Evolutionary conservation across 2,888 invertebrate species (phyloP).

Genomic region (Agrochola macilenta): DNA sequence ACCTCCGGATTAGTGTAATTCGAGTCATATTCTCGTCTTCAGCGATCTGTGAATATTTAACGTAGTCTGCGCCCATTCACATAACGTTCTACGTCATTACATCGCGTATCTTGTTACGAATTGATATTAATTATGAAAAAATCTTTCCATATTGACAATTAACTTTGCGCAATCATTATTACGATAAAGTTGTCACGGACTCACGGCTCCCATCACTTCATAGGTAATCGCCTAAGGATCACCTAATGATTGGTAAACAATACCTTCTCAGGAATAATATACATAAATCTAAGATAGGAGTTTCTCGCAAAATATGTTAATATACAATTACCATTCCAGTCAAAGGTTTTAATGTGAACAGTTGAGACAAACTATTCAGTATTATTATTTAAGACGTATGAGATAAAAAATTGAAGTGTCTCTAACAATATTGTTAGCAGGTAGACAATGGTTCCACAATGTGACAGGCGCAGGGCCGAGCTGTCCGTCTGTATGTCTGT

Average conservation of each 20-base stretch:
- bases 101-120: constrained; percentile 33
- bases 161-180: constrained; percentile 4
- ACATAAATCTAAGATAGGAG: constrained; percentile 34
- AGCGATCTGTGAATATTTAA: constrained; percentile 52
- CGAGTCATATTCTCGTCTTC: constrained; percentile 48
- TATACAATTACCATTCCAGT: constrained; percentile 26
- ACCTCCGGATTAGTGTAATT: constrained; percentile 64
- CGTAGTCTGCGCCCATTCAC: constrained; percentile 27
- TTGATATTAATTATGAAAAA: constrained; percentile 4
- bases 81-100: constrained; percentile 12
- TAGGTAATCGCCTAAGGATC: constrained; percentile 10
- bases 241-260: constrained; percentile 37
- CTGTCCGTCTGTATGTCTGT: constrained; percentile 73
- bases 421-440: constrained; percentile 61
- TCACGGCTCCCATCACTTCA: neutral
- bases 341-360: constrained; percentile 31
- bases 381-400: constrained; percentile 46
- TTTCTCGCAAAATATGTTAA: constrained; percentile 53
- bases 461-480: constrained; percentile 69
- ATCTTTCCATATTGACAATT: constrained; percentile 2
- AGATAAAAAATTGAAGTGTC: constrained; percentile 56
- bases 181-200: constrained; percentile 1
- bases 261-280: constrained; percentile 33
- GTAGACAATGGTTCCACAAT: constrained; percentile 61
- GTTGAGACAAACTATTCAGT: constrained; percentile 42